Conservation (phyloP, 2,113 vertebrate species). For the Condylura cristata region DNA sequence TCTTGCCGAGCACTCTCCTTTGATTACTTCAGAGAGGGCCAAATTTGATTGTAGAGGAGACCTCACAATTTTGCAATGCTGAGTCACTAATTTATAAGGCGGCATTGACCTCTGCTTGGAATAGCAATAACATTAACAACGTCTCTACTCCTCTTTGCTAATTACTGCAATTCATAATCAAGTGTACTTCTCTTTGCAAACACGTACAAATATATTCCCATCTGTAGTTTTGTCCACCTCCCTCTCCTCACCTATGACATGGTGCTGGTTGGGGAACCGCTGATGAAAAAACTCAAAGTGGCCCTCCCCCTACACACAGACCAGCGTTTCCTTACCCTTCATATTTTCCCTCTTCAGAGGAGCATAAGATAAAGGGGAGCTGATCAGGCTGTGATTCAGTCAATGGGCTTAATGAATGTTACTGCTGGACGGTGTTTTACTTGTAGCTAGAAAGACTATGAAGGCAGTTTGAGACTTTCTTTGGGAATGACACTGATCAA, state of each 20-base stretch:
- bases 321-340: not conserved
- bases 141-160: not conserved
- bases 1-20: slow-evolving; percentile 32
- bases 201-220: not conserved
- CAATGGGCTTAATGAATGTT: not conserved
- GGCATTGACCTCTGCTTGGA: slow-evolving; percentile 19
- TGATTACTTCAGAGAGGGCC: slow-evolving; percentile 19
- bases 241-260: not conserved
- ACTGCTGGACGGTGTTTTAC: not conserved
- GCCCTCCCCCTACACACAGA: not conserved
- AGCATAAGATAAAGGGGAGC: not conserved
- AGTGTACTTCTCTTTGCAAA: slow-evolving; percentile 44
- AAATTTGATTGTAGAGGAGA: slow-evolving; percentile 40
- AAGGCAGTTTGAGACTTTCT: not conserved
- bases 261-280: not conserved
- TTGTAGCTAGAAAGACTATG: not conserved
- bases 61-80: not conserved
- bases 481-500: not conserved
- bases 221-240: not conserved
- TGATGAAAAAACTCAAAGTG: not conserved
- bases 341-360: not conserved
- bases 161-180: slow-evolving; percentile 40
- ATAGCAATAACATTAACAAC: not conserved
- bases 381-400: not conserved
- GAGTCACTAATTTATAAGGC: slow-evolving; percentile 29